Conservation (phyloP, 2,888 invertebrate species). For the Artemia sinica region DNA sequence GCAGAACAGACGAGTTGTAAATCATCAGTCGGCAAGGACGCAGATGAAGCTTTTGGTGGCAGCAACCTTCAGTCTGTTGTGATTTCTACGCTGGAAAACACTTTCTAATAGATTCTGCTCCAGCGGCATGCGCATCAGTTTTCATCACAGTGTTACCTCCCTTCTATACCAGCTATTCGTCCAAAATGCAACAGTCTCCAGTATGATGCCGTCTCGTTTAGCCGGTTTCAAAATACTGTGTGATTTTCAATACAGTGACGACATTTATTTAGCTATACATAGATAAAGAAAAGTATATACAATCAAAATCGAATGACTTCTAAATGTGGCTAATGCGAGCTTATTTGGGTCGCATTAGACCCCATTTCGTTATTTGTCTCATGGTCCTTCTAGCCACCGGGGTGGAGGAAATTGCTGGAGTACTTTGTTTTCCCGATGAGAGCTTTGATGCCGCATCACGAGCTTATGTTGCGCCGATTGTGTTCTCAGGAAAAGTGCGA, state of each 20-base stretch:
- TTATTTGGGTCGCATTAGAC: neutral
- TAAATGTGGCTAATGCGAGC: constrained; percentile 14
- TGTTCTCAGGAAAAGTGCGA: constrained; percentile 46
- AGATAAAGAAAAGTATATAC: no score
- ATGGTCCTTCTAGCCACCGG: neutral
- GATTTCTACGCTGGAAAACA: constrained; percentile 9
- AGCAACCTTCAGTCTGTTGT: constrained; percentile 12
- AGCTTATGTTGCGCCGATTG: constrained; percentile 45
- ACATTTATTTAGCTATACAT: no score
- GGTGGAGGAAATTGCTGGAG: neutral
- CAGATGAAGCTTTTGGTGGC: neutral
- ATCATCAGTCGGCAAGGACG: no score
- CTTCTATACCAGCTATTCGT: neutral
- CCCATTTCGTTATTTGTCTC: constrained; percentile 13
- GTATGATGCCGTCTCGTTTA: constrained; percentile 5
- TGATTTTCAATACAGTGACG: no score
- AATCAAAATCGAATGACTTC: constrained; percentile 2
- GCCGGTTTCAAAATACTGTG: neutral
- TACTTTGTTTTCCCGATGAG: neutral
- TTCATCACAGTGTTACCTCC: constrained; percentile 5
- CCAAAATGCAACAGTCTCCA: constrained; percentile 10
- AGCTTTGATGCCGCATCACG: constrained; percentile 42
- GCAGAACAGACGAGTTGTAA: no score
- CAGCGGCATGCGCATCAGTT: constrained; percentile 17
- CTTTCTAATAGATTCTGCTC: constrained; percentile 5